A percentile compares a stretch with the other conserved stretches of the same genome.
phyloP scores from a whole-genome alignment of 2,113 vertebrate genomes.

The Misgurnus anguillicaudatus region DNA sequence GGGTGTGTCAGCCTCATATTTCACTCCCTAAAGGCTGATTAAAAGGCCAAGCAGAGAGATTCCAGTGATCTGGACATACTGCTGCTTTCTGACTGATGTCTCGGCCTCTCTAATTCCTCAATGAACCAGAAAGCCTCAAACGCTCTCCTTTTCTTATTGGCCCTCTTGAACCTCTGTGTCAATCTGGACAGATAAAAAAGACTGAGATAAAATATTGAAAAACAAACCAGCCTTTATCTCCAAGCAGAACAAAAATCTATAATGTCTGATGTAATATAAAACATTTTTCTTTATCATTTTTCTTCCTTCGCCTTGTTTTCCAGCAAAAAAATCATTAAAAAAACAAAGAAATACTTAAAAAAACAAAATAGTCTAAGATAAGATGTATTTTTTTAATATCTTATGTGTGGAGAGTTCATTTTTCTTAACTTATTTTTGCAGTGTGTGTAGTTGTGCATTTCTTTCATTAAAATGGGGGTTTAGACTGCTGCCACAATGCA shows the following conservation, averaged over 20 bases:
- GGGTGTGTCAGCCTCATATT: slow-evolving; percentile 66
- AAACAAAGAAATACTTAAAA: too few species aligned
- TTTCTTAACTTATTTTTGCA: neutral
- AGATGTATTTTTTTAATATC: too few species aligned
- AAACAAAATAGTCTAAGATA: too few species aligned
- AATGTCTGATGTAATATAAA: too few species aligned
- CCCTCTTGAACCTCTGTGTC: slow-evolving; percentile 14
- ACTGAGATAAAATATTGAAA: slow-evolving; percentile 10
- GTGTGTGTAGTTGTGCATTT: too few species aligned
- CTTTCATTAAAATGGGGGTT: slow-evolving; percentile 30
- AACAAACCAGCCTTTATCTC: neutral
- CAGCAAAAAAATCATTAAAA: too few species aligned
- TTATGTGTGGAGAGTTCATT: too few species aligned
- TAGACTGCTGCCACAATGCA: slow-evolving; percentile 44
- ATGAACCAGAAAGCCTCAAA: neutral
- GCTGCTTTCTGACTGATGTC: slow-evolving; percentile 45
- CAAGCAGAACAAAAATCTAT: neutral
- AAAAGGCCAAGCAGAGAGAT: slow-evolving; percentile 66
- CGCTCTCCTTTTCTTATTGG: neutral
- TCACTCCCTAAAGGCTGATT: slow-evolving; percentile 76
- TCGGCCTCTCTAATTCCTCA: slow-evolving; percentile 33
- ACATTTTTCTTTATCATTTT: too few species aligned
- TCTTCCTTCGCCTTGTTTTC: too few species aligned
- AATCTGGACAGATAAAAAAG: slow-evolving; percentile 11
- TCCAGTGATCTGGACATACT: slow-evolving; percentile 37